These are phyloP conservation scores for Acrocera orbiculus DNA, from an alignment of 2,888 invertebrate genomes.

Conservation along the genomic window DNA sequence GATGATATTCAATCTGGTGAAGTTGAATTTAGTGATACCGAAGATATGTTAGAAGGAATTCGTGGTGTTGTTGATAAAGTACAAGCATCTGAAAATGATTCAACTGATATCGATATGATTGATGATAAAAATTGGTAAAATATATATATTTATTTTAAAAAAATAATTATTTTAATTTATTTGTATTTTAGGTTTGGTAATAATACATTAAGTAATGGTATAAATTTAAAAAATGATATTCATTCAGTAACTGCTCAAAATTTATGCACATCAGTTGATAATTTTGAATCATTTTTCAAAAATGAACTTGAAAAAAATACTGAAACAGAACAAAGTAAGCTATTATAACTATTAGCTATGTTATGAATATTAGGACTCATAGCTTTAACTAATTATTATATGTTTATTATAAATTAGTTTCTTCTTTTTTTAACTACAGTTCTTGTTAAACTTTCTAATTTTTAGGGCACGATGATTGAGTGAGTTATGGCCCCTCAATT, in stretches of 20 bases:
- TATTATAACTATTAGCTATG: no score
- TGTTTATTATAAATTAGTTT: no score
- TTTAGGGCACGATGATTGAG: no score
- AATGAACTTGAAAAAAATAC: conserved; percentile 4
- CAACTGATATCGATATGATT: conserved; percentile 24
- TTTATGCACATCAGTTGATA: conserved; percentile 10
- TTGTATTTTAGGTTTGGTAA: conserved; percentile 3
- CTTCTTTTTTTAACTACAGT: no score
- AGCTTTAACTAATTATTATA: no score
- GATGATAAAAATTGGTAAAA: conserved; percentile 11
- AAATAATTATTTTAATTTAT: background rate
- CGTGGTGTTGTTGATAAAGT: conserved; percentile 52
- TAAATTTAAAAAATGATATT: conserved; percentile 5
- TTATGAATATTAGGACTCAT: no score
- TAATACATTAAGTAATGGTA: conserved; percentile 10
- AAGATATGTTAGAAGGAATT: conserved; percentile 73
- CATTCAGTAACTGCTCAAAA: no score
- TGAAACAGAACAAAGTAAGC: conserved; percentile 2
- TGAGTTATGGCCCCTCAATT: no score
- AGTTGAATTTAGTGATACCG: conserved; percentile 67
- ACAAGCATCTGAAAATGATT: conserved; percentile 23
- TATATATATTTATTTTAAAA: background rate
- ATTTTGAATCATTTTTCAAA: conserved; percentile 11
- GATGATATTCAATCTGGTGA: conserved; percentile 19
- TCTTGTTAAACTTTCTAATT: no score